Percentiles rank a stretch among this genome's conserved stretches.
These are phyloP conservation scores for Hafferia zeledoni DNA, from an alignment of 2,797 vertebrate species.

Conservation along the genomic window DNA sequence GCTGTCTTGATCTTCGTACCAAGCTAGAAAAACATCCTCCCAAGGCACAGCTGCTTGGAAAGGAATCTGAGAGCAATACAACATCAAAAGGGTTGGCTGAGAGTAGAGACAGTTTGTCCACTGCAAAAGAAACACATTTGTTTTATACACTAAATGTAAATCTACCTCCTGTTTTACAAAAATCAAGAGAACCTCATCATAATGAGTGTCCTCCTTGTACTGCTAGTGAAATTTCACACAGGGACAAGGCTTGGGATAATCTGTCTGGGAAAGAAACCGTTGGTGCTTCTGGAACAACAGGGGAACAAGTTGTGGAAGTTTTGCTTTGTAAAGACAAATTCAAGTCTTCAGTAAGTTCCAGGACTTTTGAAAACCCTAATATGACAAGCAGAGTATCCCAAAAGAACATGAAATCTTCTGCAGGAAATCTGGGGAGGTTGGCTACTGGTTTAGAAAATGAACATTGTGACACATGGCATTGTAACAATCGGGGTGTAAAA, in stretches of 20 bases:
- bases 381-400: background rate
- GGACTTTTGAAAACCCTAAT: background rate
- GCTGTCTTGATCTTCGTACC: background rate
- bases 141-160: background rate
- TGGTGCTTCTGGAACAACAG: constrained; percentile 12
- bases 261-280: constrained; percentile 23
- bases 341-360: background rate
- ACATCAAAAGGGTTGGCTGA: background rate
- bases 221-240: background rate
- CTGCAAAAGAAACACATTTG: background rate
- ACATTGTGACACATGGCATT: background rate
- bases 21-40: background rate
- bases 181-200: background rate
- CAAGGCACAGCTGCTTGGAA: constrained; percentile 7
- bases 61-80: background rate
- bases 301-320: background rate
- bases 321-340: background rate
- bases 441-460: background rate
- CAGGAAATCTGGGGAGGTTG: background rate
- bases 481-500: background rate
- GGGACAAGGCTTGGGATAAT: constrained; percentile 26
- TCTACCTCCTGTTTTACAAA: constrained; percentile 11
- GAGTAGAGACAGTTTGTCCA: background rate
- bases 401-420: background rate
- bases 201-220: background rate